Percentiles rank a stretch among this genome's conserved stretches.
phyloP scores from a whole-genome alignment of 2,888 invertebrate genomes.

The Apocheima hispidaria region DNA sequence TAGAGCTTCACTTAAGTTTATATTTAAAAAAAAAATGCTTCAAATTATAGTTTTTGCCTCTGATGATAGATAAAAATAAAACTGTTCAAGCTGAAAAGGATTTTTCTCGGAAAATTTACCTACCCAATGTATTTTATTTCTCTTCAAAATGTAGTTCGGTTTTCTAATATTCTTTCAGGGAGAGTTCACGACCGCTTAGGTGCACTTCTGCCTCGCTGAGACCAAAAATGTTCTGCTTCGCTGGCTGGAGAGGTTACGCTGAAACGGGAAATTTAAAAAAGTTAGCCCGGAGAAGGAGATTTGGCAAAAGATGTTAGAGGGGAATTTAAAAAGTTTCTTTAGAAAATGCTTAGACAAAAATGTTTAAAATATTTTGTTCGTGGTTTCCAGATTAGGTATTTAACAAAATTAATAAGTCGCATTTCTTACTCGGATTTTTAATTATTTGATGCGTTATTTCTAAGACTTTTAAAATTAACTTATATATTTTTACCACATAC shows the following conservation, averaged over 20 bases:
- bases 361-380: conserved; percentile 26
- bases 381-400: too few relatives aligned
- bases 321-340: conserved; percentile 28
- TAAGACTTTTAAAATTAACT: too few relatives aligned
- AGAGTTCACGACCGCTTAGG: conserved; percentile 64
- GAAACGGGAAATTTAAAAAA: conserved; percentile 52
- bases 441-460: too few relatives aligned
- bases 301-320: conserved; percentile 23
- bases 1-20: not conserved
- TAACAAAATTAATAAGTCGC: too few relatives aligned
- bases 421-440: too few relatives aligned
- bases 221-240: conserved; percentile 63
- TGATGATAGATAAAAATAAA: conserved; percentile 31
- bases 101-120: conserved; percentile 40
- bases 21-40: too few relatives aligned
- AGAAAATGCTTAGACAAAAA: conserved; percentile 22
- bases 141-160: conserved; percentile 42
- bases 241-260: conserved; percentile 56
- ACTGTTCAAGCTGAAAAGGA: conserved; percentile 32
- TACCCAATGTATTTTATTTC: conserved; percentile 41
- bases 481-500: too few relatives aligned
- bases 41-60: conserved; percentile 2
- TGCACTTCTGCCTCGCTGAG: conserved; percentile 61
- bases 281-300: conserved; percentile 35
- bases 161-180: conserved; percentile 51